These are phyloP conservation scores for Urocyon cinereoargenteus DNA, from an alignment of 2,797 vertebrate genomes.

Conservation along the genomic window DNA sequence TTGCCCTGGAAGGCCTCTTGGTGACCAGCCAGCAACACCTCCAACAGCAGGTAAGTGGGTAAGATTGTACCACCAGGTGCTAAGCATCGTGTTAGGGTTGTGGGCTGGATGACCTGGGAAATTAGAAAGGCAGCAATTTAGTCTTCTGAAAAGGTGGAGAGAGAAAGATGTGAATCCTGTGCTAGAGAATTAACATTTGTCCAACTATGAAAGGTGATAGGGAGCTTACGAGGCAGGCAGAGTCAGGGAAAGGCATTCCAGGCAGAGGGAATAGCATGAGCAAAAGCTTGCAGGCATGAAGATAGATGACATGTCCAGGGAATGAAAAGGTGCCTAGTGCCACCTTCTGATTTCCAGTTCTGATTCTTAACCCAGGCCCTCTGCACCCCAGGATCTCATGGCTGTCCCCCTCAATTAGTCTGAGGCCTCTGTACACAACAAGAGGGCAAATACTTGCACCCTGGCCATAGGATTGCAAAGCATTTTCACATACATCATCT, in stretches of 20 bases:
- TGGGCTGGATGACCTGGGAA: background rate
- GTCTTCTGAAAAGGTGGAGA: background rate
- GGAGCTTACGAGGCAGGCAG: background rate
- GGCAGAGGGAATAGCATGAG: background rate
- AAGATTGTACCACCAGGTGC: background rate
- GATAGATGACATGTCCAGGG: background rate
- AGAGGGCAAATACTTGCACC: background rate
- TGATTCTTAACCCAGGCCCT: background rate
- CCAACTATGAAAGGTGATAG: background rate
- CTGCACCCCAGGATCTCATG: background rate
- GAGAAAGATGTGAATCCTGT: background rate
- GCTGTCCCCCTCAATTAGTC: background rate
- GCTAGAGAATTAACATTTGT: background rate
- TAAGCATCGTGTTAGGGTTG: background rate
- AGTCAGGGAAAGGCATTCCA: background rate
- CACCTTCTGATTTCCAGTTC: background rate
- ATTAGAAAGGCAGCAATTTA: background rate
- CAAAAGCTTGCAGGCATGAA: background rate
- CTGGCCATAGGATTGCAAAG: background rate
- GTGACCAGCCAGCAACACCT: background rate
- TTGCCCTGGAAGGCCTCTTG: background rate
- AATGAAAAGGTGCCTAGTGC: background rate
- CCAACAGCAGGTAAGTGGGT: background rate
- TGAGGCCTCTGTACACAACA: background rate
- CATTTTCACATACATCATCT: background rate